Evolutionary conservation across 2,888 invertebrate species (phyloP).

Genomic region (Lymantria dispar): DNA sequence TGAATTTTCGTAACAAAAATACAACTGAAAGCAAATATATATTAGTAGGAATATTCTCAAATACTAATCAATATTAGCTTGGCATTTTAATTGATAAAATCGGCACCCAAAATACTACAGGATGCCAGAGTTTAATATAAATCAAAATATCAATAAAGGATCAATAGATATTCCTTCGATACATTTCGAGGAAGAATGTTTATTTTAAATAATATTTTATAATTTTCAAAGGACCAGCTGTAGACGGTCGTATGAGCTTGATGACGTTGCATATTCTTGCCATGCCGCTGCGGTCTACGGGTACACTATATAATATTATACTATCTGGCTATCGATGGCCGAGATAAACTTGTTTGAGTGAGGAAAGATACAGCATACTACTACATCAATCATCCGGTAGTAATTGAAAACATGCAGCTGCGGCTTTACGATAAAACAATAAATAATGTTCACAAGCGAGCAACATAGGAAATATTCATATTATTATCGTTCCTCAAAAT

Average conservation of each 20-base stretch:
- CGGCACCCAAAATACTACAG: slow-evolving; percentile 21
- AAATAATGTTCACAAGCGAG: slow-evolving; percentile 36
- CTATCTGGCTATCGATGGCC: slow-evolving; percentile 63
- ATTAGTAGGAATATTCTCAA: too few relatives aligned
- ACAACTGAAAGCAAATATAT: too few relatives aligned
- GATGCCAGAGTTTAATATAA: slow-evolving; percentile 52
- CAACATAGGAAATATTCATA: slow-evolving; percentile 34
- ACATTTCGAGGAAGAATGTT: slow-evolving; percentile 65
- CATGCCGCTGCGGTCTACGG: slow-evolving; percentile 38
- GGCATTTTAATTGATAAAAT: neutral
- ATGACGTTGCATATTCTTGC: slow-evolving; percentile 69
- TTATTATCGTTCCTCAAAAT: slow-evolving; percentile 35
- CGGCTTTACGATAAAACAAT: slow-evolving; percentile 53
- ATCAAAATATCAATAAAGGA: slow-evolving; percentile 61
- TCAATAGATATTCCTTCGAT: slow-evolving; percentile 53
- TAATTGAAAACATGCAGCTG: slow-evolving; percentile 73
- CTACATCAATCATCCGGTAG: slow-evolving; percentile 65
- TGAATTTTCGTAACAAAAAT: too few relatives aligned
- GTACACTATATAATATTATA: slow-evolving; percentile 69
- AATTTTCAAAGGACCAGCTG: slow-evolving; percentile 57
- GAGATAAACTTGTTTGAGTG: slow-evolving; percentile 70
- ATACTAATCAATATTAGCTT: neutral
- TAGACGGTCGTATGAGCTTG: slow-evolving; percentile 54
- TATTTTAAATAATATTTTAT: slow-evolving; percentile 71
- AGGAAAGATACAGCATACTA: slow-evolving; percentile 53